Base-by-base conservation (phyloP, 2,113 vertebrate genomes). In the Manacus vitellinus region DNA sequence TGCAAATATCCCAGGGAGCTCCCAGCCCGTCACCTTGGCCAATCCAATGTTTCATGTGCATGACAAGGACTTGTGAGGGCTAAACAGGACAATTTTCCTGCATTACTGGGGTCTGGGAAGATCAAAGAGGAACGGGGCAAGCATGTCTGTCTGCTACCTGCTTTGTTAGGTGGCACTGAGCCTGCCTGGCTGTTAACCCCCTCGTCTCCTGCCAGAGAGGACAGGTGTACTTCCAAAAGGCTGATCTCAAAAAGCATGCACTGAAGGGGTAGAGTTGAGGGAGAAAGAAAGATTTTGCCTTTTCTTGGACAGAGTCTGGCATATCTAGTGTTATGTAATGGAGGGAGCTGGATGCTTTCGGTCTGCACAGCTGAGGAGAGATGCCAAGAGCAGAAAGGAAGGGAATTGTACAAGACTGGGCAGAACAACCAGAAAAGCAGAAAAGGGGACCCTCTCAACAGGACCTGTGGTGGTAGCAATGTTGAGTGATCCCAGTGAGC, bases 101-200 rank as follows among this genome's bases (percentile, higher is more conserved):
- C 71, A 51, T 87, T 91, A 84, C 63, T 78, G 5, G 6, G 37
- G 74, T n/a, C 73, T 94, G 58, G 14, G 58, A 94, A 89, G 93
- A 94, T 97, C 96, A 97, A 95, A 97, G 95, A 89, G 58, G 73
- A 92, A 82, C 0, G 2, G 43, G 72, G 68, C 63, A 86, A 91
- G 91, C 76, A 56, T 54, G 81, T 94, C 87, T 96, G 71, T 85
- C 84, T 84, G 85, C 86, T 91, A 94, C 96, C 89, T 96, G 92
- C 82, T 91, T 73, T 93, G 84, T 95, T 89, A 85, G 85, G 94
- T 95, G 93, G 52, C 80, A 72, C 15, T 3, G 59, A 91, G 73
- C 63, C 77, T 95, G 41, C 59, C 24, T 87, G 79, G 62, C n/a
- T 72, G 31, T 98, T 98, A 98, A 98, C 97, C 71, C 93, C 25